phyloP scores from a whole-genome alignment of 1,140 invertebrate genomes.

The Diachasma alloeum region DNA sequence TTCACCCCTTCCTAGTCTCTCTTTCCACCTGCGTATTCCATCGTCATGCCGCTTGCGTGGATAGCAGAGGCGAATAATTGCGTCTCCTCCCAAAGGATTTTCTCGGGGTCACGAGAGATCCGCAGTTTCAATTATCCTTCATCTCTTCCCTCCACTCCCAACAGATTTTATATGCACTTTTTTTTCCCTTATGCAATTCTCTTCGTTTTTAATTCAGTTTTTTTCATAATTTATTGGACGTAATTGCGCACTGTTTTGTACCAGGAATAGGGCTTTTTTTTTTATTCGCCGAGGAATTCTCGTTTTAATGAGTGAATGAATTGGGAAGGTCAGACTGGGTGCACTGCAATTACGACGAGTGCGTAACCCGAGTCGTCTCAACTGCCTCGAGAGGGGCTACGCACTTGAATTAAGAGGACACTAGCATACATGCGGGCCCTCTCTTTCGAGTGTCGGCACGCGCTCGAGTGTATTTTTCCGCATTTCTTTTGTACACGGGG shows the following conservation, averaged over 20 bases:
- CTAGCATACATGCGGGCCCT: neutral
- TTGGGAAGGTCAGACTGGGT: conserved; percentile 4
- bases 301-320: neutral
- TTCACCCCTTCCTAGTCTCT: neutral
- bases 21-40: neutral
- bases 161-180: neutral
- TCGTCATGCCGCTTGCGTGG: neutral
- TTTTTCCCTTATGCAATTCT: neutral
- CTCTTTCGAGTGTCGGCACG: conserved; percentile 20
- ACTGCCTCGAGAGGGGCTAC: neutral
- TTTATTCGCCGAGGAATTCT: neutral
- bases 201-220: neutral
- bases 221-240: too few relatives aligned
- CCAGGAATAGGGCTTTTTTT: too few relatives aligned
- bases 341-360: conserved; percentile 11
- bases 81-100: conserved; percentile 19
- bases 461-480: conserved; percentile 10
- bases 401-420: conserved; percentile 22
- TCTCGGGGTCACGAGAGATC: conserved; percentile 21
- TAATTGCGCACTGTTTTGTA: too few relatives aligned
- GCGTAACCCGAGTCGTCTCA: conserved; percentile 3
- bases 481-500: neutral
- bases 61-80: conserved; percentile 8
- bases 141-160: neutral
- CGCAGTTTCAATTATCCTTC: conserved; percentile 18